A percentile compares a stretch with the other conserved stretches of the same genome.
Conservation (phyloP, 2,888 invertebrate species). For the Bombylius major region DNA sequence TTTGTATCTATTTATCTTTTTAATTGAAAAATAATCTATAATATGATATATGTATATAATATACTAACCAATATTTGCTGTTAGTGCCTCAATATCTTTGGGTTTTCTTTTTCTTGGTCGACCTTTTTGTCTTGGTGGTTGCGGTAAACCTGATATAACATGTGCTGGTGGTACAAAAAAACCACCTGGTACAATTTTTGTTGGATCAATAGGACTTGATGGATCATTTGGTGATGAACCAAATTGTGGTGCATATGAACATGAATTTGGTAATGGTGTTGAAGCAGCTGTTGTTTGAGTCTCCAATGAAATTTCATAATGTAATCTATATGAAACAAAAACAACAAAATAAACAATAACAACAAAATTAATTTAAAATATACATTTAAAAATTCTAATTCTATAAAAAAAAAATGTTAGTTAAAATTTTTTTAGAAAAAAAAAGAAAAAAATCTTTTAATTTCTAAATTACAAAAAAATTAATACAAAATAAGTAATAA, state of each 20-base stretch:
- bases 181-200: conserved; percentile 36
- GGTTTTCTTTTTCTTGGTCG: conserved; percentile 86
- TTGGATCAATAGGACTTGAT: conserved; percentile 35
- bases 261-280: conserved; percentile 35
- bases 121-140: conserved; percentile 76
- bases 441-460: too few relatives aligned
- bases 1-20: too few relatives aligned
- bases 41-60: too few relatives aligned
- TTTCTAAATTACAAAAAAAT: too few relatives aligned
- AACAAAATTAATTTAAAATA: too few relatives aligned
- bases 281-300: conserved; percentile 28
- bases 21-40: too few relatives aligned
- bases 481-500: too few relatives aligned
- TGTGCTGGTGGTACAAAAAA: conserved; percentile 43
- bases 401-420: background rate
- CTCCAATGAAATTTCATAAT: conserved; percentile 33
- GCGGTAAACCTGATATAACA: conserved; percentile 45
- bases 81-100: conserved; percentile 77
- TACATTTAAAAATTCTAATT: background rate
- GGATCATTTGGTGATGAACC: conserved; percentile 36
- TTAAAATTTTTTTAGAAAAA: background rate
- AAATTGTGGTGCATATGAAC: conserved; percentile 43
- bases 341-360: background rate
- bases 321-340: conserved; percentile 23
- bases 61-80: conserved; percentile 67